Base-by-base conservation (phyloP, 2,888 invertebrate species). In the Synergus itoensis region DNA sequence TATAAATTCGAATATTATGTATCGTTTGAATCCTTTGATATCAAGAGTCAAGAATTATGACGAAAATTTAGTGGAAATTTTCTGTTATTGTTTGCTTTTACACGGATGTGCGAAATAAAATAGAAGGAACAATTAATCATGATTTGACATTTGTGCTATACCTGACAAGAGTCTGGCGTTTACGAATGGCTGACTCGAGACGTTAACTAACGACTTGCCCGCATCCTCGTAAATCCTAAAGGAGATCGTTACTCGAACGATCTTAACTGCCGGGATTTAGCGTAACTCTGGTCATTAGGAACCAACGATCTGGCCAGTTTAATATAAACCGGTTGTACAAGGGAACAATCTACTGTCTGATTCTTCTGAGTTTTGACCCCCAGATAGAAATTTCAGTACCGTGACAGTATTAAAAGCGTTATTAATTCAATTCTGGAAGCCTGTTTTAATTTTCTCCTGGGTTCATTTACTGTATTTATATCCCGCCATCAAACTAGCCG, bases 181-280 rank as follows among this genome's bases (percentile, higher is more conserved):
- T 41, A 43, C 63, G 14, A 21, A 36, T 57, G 63, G 5, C 16
- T 36, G 36, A 64, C 4, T 64, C 40, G 16, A 64, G 63, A 64
- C 63, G 40, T 40, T 64, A 64, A 64, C 63, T 64, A 64, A 78
- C 81, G 73, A 63, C 64, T 80, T 48, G 14, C 69, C 43, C 69
- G 43, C 69, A 69, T 69, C 45, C 45, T 84, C 83, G 81, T 85
- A 85, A 85, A 85, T 85, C 83, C 81, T 78, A 79, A 82, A 82
- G 81, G 82, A 84, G 83, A 84, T 85, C 83, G 80, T 76, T 76
- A 79, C 79, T 79, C 77, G 82, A 81, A 80, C 80, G 81, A 83
- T 83, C 82, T 64, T 64, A 64, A 64, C 63, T 64, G 36, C 63
- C 36, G 36, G 63, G 63, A 64, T 64, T 64, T 64, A 40, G 36